These are phyloP conservation scores for Plagodis dolabraria DNA, from an alignment of 2,888 invertebrate genomes.

Conservation along the genomic window DNA sequence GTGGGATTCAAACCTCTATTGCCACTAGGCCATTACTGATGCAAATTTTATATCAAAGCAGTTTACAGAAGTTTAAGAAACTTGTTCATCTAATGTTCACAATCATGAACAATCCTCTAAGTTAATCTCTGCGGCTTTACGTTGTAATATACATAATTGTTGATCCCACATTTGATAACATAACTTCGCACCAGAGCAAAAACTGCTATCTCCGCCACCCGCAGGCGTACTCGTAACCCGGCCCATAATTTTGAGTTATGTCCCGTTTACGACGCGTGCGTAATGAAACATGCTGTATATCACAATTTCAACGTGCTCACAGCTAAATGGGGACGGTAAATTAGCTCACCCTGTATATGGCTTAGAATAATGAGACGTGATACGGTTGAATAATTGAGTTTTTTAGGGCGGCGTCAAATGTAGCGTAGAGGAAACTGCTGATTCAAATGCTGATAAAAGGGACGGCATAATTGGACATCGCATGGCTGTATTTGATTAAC, in stretches of 20 bases:
- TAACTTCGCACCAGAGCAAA: constrained; percentile 35
- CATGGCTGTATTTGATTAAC: no score
- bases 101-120: no score
- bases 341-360: constrained; percentile 57
- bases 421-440: constrained; percentile 12
- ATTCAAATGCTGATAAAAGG: constrained; percentile 14
- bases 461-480: constrained; percentile 17
- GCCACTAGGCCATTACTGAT: no score
- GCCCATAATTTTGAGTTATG: constrained; percentile 77
- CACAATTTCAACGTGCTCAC: constrained; percentile 66
- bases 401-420: constrained; percentile 34
- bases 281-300: constrained; percentile 80
- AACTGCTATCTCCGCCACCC: constrained; percentile 39
- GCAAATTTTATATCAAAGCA: no score
- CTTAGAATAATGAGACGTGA: constrained; percentile 51
- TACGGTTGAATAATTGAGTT: constrained; percentile 41
- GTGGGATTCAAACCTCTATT: no score
- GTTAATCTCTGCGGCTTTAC: no score
- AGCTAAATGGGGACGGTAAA: constrained; percentile 69
- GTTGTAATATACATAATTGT: neutral
- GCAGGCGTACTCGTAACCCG: constrained; percentile 66
- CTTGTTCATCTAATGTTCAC: no score
- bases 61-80: no score
- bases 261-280: constrained; percentile 63
- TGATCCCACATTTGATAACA: constrained; percentile 13